Percentiles rank a stretch among this genome's conserved stretches.
These are phyloP conservation scores for Perca flavescens DNA, from an alignment of 2,113 vertebrate species.

Conservation along the genomic window DNA sequence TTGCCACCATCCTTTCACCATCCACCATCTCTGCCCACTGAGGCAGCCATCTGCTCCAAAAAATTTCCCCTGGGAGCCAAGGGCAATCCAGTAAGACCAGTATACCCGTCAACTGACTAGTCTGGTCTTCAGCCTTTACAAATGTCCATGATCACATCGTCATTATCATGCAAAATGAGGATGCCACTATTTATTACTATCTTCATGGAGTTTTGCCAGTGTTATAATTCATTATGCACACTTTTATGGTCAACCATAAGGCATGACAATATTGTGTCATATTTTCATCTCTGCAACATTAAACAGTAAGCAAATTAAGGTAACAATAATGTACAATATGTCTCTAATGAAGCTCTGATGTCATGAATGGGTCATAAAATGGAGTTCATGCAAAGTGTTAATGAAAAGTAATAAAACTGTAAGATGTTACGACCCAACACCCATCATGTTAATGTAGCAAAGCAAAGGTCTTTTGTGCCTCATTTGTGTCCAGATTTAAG, in stretches of 20 bases:
- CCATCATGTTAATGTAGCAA: slow-evolving; percentile 48
- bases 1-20: neutral
- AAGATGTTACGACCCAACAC: slow-evolving; percentile 45
- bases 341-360: slow-evolving; percentile 16
- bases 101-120: slow-evolving; percentile 41
- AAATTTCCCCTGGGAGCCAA: slow-evolving; percentile 57
- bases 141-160: slow-evolving; percentile 48
- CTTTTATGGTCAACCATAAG: neutral
- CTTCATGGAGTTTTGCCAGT: neutral
- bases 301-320: neutral
- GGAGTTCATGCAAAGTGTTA: slow-evolving; percentile 36
- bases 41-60: slow-evolving; percentile 64
- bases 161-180: slow-evolving; percentile 38
- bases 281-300: neutral
- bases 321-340: neutral
- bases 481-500: slow-evolving; percentile 43
- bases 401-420: slow-evolving; percentile 59
- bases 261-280: neutral
- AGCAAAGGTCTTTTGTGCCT: slow-evolving; percentile 44
- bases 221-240: neutral
- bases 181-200: slow-evolving; percentile 45
- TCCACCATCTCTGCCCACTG: slow-evolving; percentile 38
- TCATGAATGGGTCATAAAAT: slow-evolving; percentile 49
- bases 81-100: slow-evolving; percentile 33
- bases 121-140: slow-evolving; percentile 27